Evolutionary conservation across 2,113 vertebrate species (phyloP).

Genomic region (human): DNA sequence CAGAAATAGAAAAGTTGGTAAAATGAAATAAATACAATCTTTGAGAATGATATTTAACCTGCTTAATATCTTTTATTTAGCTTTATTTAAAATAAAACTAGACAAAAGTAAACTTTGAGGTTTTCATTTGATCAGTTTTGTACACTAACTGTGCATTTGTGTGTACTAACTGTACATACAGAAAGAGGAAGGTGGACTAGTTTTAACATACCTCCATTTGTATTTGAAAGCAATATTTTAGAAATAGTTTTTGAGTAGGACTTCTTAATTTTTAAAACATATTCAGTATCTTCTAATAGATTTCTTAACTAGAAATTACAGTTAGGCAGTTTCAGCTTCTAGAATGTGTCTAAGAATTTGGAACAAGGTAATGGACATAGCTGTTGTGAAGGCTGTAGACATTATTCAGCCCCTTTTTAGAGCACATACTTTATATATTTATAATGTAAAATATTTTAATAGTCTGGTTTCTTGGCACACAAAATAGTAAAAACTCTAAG

Average conservation of each 20-base stretch:
- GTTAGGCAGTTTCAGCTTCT: not conserved
- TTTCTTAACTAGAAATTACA: not conserved
- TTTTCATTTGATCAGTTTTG: not conserved
- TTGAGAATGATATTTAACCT: not conserved
- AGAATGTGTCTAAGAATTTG: not conserved
- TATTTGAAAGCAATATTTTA: constrained; percentile 7
- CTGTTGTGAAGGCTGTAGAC: not conserved
- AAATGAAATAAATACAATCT: not conserved
- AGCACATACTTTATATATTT: not conserved
- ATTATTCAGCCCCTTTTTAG: not conserved
- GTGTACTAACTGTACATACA: not conserved
- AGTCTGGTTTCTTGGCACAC: not conserved
- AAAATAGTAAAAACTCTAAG: not conserved
- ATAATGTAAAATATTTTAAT: not conserved
- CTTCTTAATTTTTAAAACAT: not conserved
- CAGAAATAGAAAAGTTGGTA: not conserved
- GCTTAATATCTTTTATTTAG: not conserved
- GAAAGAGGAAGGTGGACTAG: not conserved
- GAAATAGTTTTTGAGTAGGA: not conserved
- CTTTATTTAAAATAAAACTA: not conserved
- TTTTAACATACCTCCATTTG: not conserved
- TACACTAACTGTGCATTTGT: not conserved
- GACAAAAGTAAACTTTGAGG: not conserved
- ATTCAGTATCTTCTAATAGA: not conserved
- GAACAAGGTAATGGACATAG: not conserved